Evolutionary conservation across 2,888 invertebrate species (phyloP), one percentile per base, ranked within the genome.

Genomic region (Willowsia nigromaculata): DNA sequence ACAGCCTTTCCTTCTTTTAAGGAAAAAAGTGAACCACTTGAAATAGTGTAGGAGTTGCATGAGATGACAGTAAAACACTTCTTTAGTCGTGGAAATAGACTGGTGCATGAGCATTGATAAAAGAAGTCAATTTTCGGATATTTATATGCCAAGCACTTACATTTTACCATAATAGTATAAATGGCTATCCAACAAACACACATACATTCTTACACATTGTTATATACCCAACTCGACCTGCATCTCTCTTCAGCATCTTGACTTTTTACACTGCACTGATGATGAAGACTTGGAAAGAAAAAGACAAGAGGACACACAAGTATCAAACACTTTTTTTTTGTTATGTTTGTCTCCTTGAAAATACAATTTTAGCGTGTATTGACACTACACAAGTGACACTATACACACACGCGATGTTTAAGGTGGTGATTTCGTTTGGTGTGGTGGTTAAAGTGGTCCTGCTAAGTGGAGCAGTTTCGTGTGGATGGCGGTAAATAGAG

Each of bases 21-120:
- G 37, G 27, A 22, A 47, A 50, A 76, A 50, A 4, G 50, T 27
- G 15, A 76, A 47, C 27, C 53, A 33, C 53, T 33, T 78, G 53
- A 78, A 78, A 33, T 78, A 78, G 33, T 76, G n/a, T 25, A 78
- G 53, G 18, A 78, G 33, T 78, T 53, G 53, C 53, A 53, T 53
- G 33, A 78, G 37, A 53, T 11, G 53, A 43, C 50, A 50, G 53
- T 78, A 78, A 78, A 53, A 78, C n/a, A 78, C 11, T 33, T 37
- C 33, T 53, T 53, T 53, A 53, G 7, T 15, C 11, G 9, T 9
- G n/a, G 15, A 71, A 71, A 71, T 71, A 47, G 22, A 71, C 43
- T 71, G 40, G 9, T 25, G 40, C 37, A 37, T 68, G 71, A 71
- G 15, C 71, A 71, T 25, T 71, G 40, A 71, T 43, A 71, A 43